Base-by-base conservation (phyloP, 53 echinoderm and acorn worm species). In the Astropecten irregularis region DNA sequence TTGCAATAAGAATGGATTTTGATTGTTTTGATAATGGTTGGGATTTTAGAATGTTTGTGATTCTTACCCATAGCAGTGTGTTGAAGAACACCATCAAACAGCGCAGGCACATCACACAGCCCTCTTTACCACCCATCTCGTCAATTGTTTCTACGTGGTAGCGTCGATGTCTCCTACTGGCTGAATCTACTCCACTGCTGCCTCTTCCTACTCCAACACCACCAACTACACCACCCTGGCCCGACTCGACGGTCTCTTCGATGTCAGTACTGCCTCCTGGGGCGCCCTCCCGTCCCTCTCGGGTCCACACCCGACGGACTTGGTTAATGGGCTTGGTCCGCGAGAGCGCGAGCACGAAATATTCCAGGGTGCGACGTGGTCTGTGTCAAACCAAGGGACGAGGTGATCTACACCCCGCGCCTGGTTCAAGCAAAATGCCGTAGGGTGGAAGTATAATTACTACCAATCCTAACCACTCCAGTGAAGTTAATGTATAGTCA, bases 321-420 rank as follows among this genome's bases (percentile, higher is more conserved):
- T 79, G 79, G 62, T 60, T 79, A 30, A 79, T 79, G 63, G 79
- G 79, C 62, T 79, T 79, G 20, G 79, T 33, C 79, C 79, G 60
- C 14, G 79, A 79, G 18, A 85, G 55, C 53, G 86, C 86, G 49
- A 74, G 86, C 74, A 85, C 86, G 44, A 85, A 85, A 76, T 73
- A 85, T 85, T 85, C 86, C 86, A 85, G 86, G 65, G 74, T 85
- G 86, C 37, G 31, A 19, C 20, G 21, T 6, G 25, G 26, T 27
- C 26, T 29, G 36, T 4, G 16, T 8, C 14, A 65, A 37, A 65
- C 36, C 65, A 3, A n/a, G 13, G 58, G 39, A 76, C 76, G 76
- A 55, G 76, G 56, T 76, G 28, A 11, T 28, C 29, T 35, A 26
- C 46, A 42, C 44, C 68, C 47, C 23, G 38, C 21, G 37, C 54